Evolutionary conservation across 1,140 invertebrate genomes (phyloP), one percentile per base, ranked within the genome.

Genomic region (Drosophila ficusphila): DNA sequence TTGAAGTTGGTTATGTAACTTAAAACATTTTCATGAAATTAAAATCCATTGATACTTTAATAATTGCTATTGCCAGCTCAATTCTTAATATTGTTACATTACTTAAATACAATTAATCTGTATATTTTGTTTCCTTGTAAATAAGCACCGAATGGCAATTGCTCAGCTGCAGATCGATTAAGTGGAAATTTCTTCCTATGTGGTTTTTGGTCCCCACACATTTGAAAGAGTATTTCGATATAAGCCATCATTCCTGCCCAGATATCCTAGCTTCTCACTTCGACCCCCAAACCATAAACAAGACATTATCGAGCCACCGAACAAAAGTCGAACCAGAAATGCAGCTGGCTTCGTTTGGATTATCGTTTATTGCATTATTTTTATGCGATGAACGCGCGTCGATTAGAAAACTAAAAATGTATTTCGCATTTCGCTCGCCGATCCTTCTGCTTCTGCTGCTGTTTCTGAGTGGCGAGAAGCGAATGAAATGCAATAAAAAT

Each of bases 341-440:
- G 81, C 81, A 82, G 79, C 69, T 82, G 79, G 60, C 61, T 64
- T 46, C 44, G 54, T 31, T 52, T 27, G 81, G 78, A 88, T 88
- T 88, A 88, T 88, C 82, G 74, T 76, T 88, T 88, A 88, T 88
- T 88, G 78, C 83, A 82, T 88, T 88, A 88, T 88, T 88, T 86
- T 88, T 88, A 88, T 88, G 82, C 82, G 82, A 88, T 88, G 82
- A 88, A 89, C 82, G 82, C 82, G 83, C 82, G 77, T 89, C 82
- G 82, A 88, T 88, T 88, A 88, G 82, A 89, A 67, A 82, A 88
- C 82, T 88, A 89, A 89, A 88, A 88, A 88, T 82, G 82, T 82
- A 77, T 88, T 85, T 81, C 73, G 78, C 56, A 65, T 71, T 76
- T 64, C 41, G 31, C 47, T 11, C 11, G 25, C 21, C 46, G 21